Conservation (phyloP, 2,797 vertebrate genomes). For the Diceros bicornis region DNA sequence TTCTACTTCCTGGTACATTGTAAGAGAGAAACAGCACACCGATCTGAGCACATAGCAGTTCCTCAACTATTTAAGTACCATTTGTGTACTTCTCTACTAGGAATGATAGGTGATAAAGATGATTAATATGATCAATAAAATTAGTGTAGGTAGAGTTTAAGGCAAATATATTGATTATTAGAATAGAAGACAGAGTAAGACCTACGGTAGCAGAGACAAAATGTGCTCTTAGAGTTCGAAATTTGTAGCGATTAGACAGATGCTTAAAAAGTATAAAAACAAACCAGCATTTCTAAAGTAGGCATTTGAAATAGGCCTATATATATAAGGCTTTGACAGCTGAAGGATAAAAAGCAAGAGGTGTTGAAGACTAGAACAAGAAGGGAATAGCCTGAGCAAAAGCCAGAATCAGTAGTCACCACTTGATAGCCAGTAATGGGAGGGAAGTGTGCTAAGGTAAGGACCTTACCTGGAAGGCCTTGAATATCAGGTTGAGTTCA, state of each 20-base stretch:
- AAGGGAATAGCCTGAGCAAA: not conserved
- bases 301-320: not conserved
- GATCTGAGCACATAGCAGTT: not conserved
- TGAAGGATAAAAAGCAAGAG: not conserved
- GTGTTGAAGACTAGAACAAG: not conserved
- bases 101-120: not conserved
- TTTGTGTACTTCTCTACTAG: not conserved
- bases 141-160: not conserved
- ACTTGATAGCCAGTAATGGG: not conserved
- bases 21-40: not conserved
- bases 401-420: not conserved
- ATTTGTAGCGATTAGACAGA: slow-evolving; percentile 17
- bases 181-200: not conserved
- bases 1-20: not conserved
- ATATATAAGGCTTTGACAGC: not conserved
- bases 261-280: slow-evolving; percentile 11
- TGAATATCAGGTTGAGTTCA: not conserved
- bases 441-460: not conserved
- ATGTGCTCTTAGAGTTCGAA: not conserved
- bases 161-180: not conserved
- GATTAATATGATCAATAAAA: not conserved
- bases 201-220: not conserved
- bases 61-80: not conserved
- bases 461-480: not conserved
- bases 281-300: not conserved